Conservation (phyloP, 2,797 vertebrate genomes). For the Orientallactaga sibirica region DNA sequence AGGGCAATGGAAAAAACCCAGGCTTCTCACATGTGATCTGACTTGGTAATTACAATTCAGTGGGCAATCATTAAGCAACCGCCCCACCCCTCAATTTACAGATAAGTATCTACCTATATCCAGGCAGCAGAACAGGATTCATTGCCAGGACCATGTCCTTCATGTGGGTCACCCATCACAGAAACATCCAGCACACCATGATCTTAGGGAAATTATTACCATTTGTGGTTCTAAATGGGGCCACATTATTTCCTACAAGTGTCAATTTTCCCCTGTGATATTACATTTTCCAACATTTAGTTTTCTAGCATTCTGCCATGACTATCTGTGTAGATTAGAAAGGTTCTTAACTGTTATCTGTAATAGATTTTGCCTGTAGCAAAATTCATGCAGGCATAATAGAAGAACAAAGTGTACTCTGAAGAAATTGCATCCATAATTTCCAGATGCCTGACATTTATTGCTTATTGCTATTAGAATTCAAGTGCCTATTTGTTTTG, state of each 20-base stretch:
- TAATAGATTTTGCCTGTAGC: constrained; percentile 93
- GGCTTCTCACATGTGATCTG: constrained; percentile 60
- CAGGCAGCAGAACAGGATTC: constrained; percentile 70
- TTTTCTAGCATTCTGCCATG: constrained; percentile 88
- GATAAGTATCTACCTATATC: constrained; percentile 88
- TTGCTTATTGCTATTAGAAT: constrained; percentile 93
- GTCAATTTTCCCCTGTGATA: constrained; percentile 88
- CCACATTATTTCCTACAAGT: constrained; percentile 86
- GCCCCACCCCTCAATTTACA: constrained; percentile 73
- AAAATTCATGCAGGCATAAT: constrained; percentile 92
- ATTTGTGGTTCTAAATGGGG: constrained; percentile 85
- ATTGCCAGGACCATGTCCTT: constrained; percentile 82
- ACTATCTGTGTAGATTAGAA: constrained; percentile 92
- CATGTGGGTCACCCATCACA: constrained; percentile 77
- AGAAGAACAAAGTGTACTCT: constrained; percentile 92
- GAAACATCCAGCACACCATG: constrained; percentile 73
- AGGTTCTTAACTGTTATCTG: constrained; percentile 92
- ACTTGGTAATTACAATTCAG: constrained; percentile 85
- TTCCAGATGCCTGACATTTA: constrained; percentile 93
- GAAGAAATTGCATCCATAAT: constrained; percentile 93
- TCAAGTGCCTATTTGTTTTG: constrained; percentile 94
- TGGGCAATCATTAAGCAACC: constrained; percentile 86
- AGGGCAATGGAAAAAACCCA: constrained; percentile 85
- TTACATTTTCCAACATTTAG: constrained; percentile 89
- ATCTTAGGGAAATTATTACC: constrained; percentile 87